Evolutionary conservation across 2,113 vertebrate species (phyloP), one percentile per base, ranked within the genome.

Genomic region (Nerophis ophidion): DNA sequence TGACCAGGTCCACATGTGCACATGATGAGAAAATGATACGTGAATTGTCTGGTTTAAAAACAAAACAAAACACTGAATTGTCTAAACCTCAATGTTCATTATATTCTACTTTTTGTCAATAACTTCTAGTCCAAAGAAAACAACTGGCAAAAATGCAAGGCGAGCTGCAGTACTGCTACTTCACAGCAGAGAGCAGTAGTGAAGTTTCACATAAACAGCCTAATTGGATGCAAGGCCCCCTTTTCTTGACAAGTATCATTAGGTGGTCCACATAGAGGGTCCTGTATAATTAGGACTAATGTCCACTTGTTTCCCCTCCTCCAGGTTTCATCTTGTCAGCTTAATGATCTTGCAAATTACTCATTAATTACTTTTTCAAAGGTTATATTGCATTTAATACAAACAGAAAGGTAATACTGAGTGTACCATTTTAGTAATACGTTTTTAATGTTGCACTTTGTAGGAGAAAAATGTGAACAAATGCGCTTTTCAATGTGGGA

Each of bases 121-220:
- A 26, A 26, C 26, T 26, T 26, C 26, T 26, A 44, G 40, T 44
- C 40, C 40, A 44, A 44, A 44, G 40, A 6, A 44, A 6, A 44
- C 11, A 12, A 44, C 40, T 12, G 10, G 11, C n/a, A 12, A 26
- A 26, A 26, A 26, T 26, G 26, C 44, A 47, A 11, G n/a, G 7
- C 58, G 52, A 1, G 13, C 46, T 74, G 81, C 73, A 87, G 79
- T 68, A 51, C 26, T 55, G 14, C 42, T 7, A 17, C 45, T 48
- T n/a, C 45, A 46, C 90, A 87, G 75, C 71, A 91, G 89, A 88
- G 86, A 86, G 85, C 86, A 86, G 61, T 86, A 62, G 82, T 83
- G 85, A 86, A 75, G 78, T 82, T 80, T 76, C 14, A 42, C 3
- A 56, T 7, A 56, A 56, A 12, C n/a, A 42, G 38, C 36, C 4